Percentiles rank a stretch among this genome's conserved stretches.
Evolutionary conservation across 2,113 vertebrate species (phyloP).

Genomic region (cattle (Bos taurus)): DNA sequence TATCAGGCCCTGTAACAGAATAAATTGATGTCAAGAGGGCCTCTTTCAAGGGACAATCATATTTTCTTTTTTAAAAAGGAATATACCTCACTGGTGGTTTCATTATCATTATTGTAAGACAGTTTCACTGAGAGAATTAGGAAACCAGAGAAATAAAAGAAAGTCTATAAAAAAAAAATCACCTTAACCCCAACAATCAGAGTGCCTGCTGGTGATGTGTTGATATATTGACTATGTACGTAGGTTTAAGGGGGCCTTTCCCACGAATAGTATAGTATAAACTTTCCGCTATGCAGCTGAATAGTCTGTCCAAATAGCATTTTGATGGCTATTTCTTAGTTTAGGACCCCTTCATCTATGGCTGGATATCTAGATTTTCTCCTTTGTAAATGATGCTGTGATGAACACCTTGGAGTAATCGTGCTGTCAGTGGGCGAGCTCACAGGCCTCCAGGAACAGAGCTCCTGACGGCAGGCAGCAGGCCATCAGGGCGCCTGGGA

Average conservation of each 20-base stretch:
- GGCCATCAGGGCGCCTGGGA: accelerated
- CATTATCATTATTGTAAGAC: background rate
- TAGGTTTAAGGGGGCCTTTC: background rate
- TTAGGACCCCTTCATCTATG: background rate
- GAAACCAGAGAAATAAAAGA: background rate
- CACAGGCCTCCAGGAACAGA: accelerated
- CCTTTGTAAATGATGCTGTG: background rate
- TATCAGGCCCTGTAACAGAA: background rate
- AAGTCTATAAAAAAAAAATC: background rate
- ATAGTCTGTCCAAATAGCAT: background rate
- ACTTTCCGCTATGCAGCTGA: too few species aligned
- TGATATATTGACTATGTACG: background rate
- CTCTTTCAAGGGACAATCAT: background rate
- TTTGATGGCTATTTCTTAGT: background rate
- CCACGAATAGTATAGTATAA: accelerated
- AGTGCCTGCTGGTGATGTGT: background rate
- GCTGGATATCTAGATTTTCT: background rate
- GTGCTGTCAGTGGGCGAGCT: accelerated
- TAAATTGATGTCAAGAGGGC: background rate
- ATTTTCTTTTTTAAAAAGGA: background rate
- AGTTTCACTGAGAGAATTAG: background rate
- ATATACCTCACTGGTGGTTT: background rate
- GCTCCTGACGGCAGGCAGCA: accelerated
- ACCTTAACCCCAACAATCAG: background rate
- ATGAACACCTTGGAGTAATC: background rate